Percentiles rank a stretch among this genome's conserved stretches.
These are phyloP conservation scores for Andrena camellia DNA, from an alignment of 2,888 invertebrate species.

Conservation along the genomic window DNA sequence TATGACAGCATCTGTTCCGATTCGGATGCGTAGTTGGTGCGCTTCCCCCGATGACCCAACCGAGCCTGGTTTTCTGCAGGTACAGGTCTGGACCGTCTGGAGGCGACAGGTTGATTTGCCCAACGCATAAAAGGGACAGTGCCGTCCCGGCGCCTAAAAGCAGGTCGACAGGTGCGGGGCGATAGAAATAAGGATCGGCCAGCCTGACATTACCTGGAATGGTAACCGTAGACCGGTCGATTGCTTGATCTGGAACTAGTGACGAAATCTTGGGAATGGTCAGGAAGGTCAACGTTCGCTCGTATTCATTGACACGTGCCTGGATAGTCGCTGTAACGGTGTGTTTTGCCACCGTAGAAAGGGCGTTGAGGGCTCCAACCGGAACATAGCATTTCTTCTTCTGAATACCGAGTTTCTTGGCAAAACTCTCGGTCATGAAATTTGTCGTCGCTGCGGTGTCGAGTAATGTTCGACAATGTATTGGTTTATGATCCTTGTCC, in stretches of 20 bases:
- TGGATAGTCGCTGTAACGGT: neutral
- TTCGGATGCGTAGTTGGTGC: neutral
- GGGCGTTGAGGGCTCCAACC: neutral
- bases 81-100: neutral
- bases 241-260: neutral
- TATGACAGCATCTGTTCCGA: neutral
- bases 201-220: neutral
- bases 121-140: neutral
- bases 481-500: neutral
- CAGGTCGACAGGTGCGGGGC: neutral
- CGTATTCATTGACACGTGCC: neutral
- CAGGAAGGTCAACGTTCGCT: neutral
- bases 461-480: neutral
- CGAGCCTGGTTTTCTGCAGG: slow-evolving; percentile 2
- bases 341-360: neutral
- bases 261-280: neutral
- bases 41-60: slow-evolving; percentile 14
- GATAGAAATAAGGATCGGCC: neutral
- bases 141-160: neutral
- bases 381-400: too few species aligned
- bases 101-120: neutral
- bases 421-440: too few species aligned
- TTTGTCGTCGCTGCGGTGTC: neutral
- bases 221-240: neutral
- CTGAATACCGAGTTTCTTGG: too few species aligned